Conservation (phyloP, 2,113 vertebrate genomes). For the Catharus bicknelli region DNA sequence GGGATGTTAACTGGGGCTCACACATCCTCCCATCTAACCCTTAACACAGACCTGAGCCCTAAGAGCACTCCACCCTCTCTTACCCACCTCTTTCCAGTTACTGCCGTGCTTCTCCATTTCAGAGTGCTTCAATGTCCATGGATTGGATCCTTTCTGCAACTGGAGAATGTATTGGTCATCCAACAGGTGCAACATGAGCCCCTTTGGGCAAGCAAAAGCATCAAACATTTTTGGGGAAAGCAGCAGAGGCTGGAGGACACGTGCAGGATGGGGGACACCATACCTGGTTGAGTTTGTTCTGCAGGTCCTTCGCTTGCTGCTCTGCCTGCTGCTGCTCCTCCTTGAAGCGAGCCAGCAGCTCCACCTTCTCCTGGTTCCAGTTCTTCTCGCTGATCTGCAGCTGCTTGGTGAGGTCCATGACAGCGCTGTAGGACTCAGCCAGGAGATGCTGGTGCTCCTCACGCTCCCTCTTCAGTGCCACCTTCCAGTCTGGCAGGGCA, state of each 20-base stretch:
- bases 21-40: not conserved
- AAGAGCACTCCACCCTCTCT: fast-evolving
- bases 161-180: not conserved
- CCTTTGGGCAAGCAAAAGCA: not conserved
- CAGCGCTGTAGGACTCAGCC: slow-evolving; percentile 92
- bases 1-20: not conserved
- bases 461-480: slow-evolving; percentile 86
- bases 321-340: slow-evolving; percentile 90
- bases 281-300: slow-evolving; percentile 85
- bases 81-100: slow-evolving; percentile 81
- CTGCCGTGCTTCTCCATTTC: slow-evolving; percentile 74
- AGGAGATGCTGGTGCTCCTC: slow-evolving; percentile 96
- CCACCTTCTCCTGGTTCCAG: slow-evolving; percentile 94
- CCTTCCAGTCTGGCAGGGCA: slow-evolving; percentile 86
- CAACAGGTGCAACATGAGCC: fast-evolving
- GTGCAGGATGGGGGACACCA: fast-evolving
- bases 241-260: not conserved
- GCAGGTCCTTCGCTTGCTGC: slow-evolving; percentile 86
- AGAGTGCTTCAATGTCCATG: slow-evolving; percentile 76
- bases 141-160: slow-evolving; percentile 77
- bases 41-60: not conserved
- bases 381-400: slow-evolving; percentile 93
- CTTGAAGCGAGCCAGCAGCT: slow-evolving; percentile 89
- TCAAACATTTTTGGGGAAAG: not conserved
- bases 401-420: slow-evolving; percentile 97